Evolutionary conservation across 2,888 invertebrate genomes (phyloP).

Genomic region (Physocephala rufipes): DNA sequence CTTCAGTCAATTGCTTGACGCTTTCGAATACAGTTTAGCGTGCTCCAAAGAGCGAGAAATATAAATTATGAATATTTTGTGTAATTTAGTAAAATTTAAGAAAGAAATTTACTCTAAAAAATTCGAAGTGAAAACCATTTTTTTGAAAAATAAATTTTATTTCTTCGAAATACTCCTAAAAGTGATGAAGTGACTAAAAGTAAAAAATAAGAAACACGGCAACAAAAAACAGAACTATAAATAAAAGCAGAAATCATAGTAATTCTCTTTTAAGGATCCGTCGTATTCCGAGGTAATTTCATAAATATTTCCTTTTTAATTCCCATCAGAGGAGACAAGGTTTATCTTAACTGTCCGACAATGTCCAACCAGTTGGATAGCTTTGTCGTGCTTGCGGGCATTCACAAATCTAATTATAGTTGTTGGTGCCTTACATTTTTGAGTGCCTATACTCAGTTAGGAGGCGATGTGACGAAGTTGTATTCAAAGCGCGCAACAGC

Average conservation of each 20-base stretch:
- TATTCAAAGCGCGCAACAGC: conserved; percentile 5
- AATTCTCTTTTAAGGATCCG: background rate
- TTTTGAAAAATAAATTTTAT: background rate
- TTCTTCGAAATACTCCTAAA: conserved; percentile 9
- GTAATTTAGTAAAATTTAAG: conserved; percentile 28
- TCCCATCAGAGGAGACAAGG: background rate
- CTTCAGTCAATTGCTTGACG: conserved; percentile 66
- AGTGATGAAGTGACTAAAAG: conserved; percentile 1
- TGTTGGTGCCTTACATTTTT: conserved; percentile 38
- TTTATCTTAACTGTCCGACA: background rate
- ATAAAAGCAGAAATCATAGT: too few species aligned
- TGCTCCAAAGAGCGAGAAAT: conserved; percentile 43
- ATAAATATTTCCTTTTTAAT: background rate
- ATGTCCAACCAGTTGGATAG: background rate
- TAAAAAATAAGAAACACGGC: conserved; percentile 12
- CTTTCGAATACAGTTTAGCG: conserved; percentile 65
- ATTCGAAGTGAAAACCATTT: conserved; percentile 12
- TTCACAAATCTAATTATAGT: conserved; percentile 53
- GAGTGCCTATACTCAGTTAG: conserved; percentile 34
- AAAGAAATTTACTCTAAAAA: conserved; percentile 12
- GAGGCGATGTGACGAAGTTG: background rate
- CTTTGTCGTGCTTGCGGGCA: conserved; percentile 32
- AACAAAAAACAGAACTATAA: background rate
- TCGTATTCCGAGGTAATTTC: background rate
- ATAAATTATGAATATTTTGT: conserved; percentile 3